Evolutionary conservation across 2,797 vertebrate genomes (phyloP).

Genomic region (Allobates femoralis): DNA sequence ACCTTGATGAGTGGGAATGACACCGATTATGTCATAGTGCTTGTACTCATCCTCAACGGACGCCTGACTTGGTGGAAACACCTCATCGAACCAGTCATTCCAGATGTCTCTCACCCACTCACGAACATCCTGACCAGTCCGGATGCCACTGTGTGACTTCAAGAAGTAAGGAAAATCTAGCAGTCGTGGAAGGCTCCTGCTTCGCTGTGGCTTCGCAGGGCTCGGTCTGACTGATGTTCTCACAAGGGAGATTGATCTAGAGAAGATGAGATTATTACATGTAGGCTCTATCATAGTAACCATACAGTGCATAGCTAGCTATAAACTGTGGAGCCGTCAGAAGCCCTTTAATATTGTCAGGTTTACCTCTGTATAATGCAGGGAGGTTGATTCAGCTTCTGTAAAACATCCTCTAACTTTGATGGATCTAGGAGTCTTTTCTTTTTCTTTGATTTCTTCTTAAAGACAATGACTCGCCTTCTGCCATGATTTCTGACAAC

Average conservation of each 20-base stretch:
- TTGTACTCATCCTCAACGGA: constrained; percentile 22
- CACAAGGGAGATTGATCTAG: constrained; percentile 67
- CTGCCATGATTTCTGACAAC: background rate
- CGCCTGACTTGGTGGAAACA: constrained; percentile 51
- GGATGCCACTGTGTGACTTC: constrained; percentile 64
- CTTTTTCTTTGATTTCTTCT: constrained; percentile 26
- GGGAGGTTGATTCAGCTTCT: constrained; percentile 33
- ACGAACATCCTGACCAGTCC: constrained; percentile 49
- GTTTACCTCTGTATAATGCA: constrained; percentile 30
- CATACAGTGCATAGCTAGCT: background rate
- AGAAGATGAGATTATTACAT: constrained; percentile 21
- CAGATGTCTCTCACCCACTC: constrained; percentile 70
- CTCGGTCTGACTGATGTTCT: constrained; percentile 51
- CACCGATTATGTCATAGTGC: background rate
- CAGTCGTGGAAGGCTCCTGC: constrained; percentile 68
- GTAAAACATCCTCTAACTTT: constrained; percentile 24
- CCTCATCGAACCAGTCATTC: constrained; percentile 70
- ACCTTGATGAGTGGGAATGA: background rate
- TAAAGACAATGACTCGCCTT: background rate
- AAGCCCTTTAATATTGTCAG: too few species aligned
- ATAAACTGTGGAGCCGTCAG: background rate
- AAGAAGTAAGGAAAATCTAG: constrained; percentile 74
- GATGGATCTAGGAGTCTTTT: constrained; percentile 18
- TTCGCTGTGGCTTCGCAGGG: constrained; percentile 42
- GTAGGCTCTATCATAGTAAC: background rate